Percentiles rank a stretch among this genome's conserved stretches.
phyloP scores from a whole-genome alignment of 2,888 invertebrate species.

The Napeogenes inachia region DNA sequence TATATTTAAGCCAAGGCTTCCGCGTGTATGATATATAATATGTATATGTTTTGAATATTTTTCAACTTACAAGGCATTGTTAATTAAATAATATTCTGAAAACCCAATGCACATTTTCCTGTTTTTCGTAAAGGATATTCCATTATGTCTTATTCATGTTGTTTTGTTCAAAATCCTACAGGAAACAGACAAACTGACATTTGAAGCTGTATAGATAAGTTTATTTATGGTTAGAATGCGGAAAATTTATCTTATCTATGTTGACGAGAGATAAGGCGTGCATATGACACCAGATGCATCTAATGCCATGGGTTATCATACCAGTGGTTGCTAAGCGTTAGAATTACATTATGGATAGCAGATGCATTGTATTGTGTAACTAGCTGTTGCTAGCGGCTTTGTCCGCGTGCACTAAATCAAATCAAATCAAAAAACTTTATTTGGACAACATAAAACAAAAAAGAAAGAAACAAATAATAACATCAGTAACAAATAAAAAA shows the following conservation, averaged over 20 bases:
- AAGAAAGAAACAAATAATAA: too few relatives aligned
- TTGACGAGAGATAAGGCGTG: constrained; percentile 42
- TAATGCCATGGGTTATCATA: constrained; percentile 45
- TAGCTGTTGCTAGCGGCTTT: too few relatives aligned
- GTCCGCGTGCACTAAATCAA: too few relatives aligned
- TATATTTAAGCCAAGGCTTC: constrained; percentile 3
- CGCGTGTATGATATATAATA: neutral
- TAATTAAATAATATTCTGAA: constrained; percentile 2
- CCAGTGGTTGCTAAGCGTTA: constrained; percentile 44
- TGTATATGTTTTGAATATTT: neutral
- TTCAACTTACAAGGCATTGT: neutral
- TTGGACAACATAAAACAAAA: too few relatives aligned
- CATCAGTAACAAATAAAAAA: too few relatives aligned
- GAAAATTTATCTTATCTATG: constrained; percentile 60
- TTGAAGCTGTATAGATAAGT: constrained; percentile 14
- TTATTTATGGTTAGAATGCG: constrained; percentile 35
- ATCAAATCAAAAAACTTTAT: too few relatives aligned
- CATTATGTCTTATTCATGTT: neutral
- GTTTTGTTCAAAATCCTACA: neutral
- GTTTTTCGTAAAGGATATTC: neutral
- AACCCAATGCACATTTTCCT: constrained; percentile 10
- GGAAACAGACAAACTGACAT: constrained; percentile 11
- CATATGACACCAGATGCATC: constrained; percentile 41
- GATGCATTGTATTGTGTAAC: neutral
- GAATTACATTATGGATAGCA: neutral